A percentile compares a stretch with the other conserved stretches of the same genome.
Conservation (phyloP, 2,113 vertebrate genomes). For the Anser brachyrhynchus region DNA sequence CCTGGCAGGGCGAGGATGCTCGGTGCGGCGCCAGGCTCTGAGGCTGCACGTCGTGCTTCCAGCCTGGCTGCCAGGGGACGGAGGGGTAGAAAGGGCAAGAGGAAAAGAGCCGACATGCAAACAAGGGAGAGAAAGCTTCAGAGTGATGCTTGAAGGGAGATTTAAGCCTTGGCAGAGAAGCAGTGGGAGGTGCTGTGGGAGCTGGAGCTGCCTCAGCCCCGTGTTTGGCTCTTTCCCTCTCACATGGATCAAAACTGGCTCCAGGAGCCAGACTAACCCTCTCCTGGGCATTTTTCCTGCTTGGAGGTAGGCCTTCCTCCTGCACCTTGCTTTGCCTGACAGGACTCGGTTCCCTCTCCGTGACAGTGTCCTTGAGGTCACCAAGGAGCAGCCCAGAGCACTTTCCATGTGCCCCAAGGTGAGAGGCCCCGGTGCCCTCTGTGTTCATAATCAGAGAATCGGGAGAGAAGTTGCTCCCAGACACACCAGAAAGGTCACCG, state of each 20-base stretch:
- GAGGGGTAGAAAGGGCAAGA: not conserved
- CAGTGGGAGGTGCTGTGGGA: not conserved
- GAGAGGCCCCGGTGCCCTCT: not conserved
- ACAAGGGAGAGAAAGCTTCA: not conserved
- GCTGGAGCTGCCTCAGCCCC: not conserved
- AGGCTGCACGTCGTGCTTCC: constrained; percentile 6
- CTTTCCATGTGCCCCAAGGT: constrained; percentile 6
- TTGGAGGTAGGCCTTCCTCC: not conserved
- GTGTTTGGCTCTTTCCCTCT: not conserved
- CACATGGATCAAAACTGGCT: not conserved
- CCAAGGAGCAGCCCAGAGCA: not conserved
- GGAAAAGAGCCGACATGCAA: not conserved
- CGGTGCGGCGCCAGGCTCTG: not conserved
- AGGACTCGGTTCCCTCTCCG: not conserved
- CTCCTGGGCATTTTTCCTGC: not conserved
- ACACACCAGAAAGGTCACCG: not conserved
- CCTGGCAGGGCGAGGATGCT: not conserved
- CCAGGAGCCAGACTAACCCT: not conserved
- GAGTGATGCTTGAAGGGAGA: not conserved
- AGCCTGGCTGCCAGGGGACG: not conserved
- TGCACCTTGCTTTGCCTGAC: not conserved
- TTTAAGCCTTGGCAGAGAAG: not conserved
- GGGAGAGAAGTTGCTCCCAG: not conserved
- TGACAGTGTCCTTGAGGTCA: not conserved
- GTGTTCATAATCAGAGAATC: not conserved